phyloP scores from a whole-genome alignment of 1,140 invertebrate genomes.

The Drosophila sp. region DNA sequence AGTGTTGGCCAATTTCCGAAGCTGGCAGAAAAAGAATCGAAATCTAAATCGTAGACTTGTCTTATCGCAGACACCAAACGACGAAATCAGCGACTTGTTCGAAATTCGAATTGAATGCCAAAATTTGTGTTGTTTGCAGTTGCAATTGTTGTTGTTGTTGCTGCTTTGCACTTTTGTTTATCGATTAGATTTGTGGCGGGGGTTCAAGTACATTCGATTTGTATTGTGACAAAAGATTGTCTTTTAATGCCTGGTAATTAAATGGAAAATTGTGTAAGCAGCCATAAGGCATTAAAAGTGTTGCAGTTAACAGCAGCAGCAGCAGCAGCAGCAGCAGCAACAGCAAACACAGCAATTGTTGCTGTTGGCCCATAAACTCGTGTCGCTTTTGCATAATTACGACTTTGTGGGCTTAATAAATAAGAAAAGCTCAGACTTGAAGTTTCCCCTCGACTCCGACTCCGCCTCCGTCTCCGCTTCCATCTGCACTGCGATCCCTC shows the following conservation, averaged over 20 bases:
- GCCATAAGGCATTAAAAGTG: slow-evolving; percentile 12
- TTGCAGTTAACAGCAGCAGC: slow-evolving; percentile 7
- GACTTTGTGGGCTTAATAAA: slow-evolving; percentile 69
- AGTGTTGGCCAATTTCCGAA: slow-evolving; percentile 36
- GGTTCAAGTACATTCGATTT: slow-evolving; percentile 69
- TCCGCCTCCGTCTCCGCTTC: background rate
- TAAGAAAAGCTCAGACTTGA: slow-evolving; percentile 55
- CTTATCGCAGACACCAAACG: slow-evolving; percentile 53
- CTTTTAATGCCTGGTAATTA: slow-evolving; percentile 51
- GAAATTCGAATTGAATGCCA: slow-evolving; percentile 58
- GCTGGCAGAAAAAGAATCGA: slow-evolving; percentile 16
- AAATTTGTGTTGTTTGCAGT: slow-evolving; percentile 54
- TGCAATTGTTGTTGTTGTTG: slow-evolving; percentile 30
- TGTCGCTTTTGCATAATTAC: slow-evolving; percentile 75
- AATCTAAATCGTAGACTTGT: background rate
- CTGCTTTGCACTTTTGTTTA: slow-evolving; percentile 9
- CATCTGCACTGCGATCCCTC: background rate
- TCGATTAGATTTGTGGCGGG: slow-evolving; percentile 9
- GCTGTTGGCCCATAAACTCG: slow-evolving; percentile 42
- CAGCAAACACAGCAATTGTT: background rate
- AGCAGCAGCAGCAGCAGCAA: slow-evolving; percentile 3
- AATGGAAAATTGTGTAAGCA: slow-evolving; percentile 40
- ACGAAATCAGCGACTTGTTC: slow-evolving; percentile 51
- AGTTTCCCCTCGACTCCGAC: too few relatives aligned
- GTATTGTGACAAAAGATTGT: slow-evolving; percentile 18